Base-by-base conservation (phyloP, 2,888 invertebrate species). In the Eupelmus urozonus region DNA sequence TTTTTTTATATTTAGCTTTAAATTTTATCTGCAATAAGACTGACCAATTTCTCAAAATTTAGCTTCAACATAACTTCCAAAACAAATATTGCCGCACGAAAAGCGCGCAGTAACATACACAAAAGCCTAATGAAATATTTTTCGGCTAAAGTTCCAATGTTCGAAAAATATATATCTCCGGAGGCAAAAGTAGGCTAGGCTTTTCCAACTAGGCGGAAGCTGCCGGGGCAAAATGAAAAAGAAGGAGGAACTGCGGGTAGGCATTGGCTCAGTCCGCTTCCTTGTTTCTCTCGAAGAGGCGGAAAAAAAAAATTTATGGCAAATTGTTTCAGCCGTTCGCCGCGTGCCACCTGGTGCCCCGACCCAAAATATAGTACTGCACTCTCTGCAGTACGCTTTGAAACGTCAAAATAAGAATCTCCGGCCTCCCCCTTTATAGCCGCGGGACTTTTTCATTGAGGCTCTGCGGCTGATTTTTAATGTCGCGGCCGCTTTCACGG, bases 321-420 rank as follows among this genome's bases (percentile, higher is more conserved):
- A 87, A 87, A 88, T 87, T 87, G 87, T 88, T 88, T 88, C 85
- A 87, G 85, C 85, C 86, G 85, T 83, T 83, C 83, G 80, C 82
- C 81, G 45, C 18, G 55, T 82, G 81, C 82, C 88, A 88, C 85
- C 88, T 88, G 88, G 84, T 87, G 85, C 62, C 45, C 16, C 49
- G 49, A 53, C 34, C 18, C 84, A 82, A 84, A 85, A 87, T 85
- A 85, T 84, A 63, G 27, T 2, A 59, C 18, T 18, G 20, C 20
- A 53, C 27, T 16, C 45, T 16, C 13, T 45, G 27, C 16, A 13
- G 45, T 63, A n/a, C 45, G 51, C 13, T 1, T 20, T 20, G 11
- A 53, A 53, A 20, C 20, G 53, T 53, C 20, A 53, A 72, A 72
- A 62, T 72, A 72, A 72, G 71, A 72, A 62, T 40, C 27, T 34